These are phyloP conservation scores for Furcula furcula DNA, from an alignment of 2,888 invertebrate genomes.

Conservation along the genomic window DNA sequence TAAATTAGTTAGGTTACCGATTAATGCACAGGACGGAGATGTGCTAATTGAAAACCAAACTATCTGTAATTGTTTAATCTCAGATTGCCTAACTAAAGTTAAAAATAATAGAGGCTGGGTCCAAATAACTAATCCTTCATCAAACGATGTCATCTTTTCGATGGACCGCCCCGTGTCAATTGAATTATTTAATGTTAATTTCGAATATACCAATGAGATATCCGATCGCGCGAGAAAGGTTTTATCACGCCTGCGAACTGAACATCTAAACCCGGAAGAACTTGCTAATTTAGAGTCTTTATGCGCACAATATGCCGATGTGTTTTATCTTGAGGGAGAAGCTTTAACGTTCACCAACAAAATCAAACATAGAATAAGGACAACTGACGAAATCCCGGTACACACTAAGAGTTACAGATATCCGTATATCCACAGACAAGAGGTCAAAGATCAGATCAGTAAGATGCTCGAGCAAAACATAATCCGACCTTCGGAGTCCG, in stretches of 20 bases:
- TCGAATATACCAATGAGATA: slow-evolving; percentile 9
- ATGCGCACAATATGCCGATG: slow-evolving; percentile 19
- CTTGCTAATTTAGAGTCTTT: slow-evolving; percentile 19
- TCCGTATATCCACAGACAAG: background rate
- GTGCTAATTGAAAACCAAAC: slow-evolving; percentile 16
- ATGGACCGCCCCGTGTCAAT: slow-evolving; percentile 18
- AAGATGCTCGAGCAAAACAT: background rate
- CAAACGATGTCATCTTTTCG: slow-evolving; percentile 23
- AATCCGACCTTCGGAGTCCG: slow-evolving; percentile 1
- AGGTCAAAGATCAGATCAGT: background rate
- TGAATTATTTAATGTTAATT: slow-evolving; percentile 20
- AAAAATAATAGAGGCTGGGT: slow-evolving; percentile 21
- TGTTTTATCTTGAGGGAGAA: slow-evolving; percentile 21
- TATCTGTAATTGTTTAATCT: slow-evolving; percentile 23
- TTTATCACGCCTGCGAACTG: slow-evolving; percentile 27
- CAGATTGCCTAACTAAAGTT: slow-evolving; percentile 20
- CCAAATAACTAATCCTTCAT: slow-evolving; percentile 21
- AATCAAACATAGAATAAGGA: slow-evolving; percentile 6
- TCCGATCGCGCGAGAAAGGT: slow-evolving; percentile 14
- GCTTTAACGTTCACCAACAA: slow-evolving; percentile 13
- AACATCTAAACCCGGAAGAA: slow-evolving; percentile 34
- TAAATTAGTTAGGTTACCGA: slow-evolving; percentile 21
- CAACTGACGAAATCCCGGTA: background rate
- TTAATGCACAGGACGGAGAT: slow-evolving; percentile 20
- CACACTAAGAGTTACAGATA: background rate